phyloP scores from a whole-genome alignment of 2,113 vertebrate species.

The Heterotis niloticus region DNA sequence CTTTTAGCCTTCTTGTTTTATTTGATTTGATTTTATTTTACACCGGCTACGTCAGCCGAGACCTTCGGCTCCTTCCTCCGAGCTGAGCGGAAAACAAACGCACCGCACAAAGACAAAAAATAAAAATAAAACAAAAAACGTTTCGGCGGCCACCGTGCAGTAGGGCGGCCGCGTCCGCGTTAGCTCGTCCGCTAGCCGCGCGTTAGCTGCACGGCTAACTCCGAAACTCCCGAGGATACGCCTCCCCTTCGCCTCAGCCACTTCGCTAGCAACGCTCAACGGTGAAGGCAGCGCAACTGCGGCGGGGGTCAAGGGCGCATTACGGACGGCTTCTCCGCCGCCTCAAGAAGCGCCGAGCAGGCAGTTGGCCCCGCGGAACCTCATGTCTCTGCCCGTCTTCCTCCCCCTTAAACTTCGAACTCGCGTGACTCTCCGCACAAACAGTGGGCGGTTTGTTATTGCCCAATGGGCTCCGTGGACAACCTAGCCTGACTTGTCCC shows the following conservation, averaged over 20 bases:
- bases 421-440: slow-evolving; percentile 48
- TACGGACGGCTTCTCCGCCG: not conserved
- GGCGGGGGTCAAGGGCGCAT: not conserved
- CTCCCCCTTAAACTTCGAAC: slow-evolving; percentile 51
- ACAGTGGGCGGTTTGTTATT: slow-evolving; percentile 65
- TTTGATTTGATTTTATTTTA: no score
- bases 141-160: no score
- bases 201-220: slow-evolving; percentile 24
- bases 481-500: not conserved
- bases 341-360: not conserved
- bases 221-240: slow-evolving; percentile 14
- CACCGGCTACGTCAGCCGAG: no score
- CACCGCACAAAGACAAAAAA: no score
- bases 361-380: not conserved
- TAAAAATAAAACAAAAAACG: no score
- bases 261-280: slow-evolving; percentile 21
- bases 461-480: slow-evolving; percentile 43
- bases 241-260: slow-evolving; percentile 19
- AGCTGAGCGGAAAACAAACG: no score
- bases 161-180: no score
- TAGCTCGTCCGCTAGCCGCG: not conserved
- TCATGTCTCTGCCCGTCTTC: slow-evolving; percentile 10
- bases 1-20: no score
- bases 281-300: not conserved
- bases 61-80: no score